These are phyloP conservation scores for Spermophilus dauricus DNA, from an alignment of 2,113 vertebrate genomes.

Conservation along the genomic window DNA sequence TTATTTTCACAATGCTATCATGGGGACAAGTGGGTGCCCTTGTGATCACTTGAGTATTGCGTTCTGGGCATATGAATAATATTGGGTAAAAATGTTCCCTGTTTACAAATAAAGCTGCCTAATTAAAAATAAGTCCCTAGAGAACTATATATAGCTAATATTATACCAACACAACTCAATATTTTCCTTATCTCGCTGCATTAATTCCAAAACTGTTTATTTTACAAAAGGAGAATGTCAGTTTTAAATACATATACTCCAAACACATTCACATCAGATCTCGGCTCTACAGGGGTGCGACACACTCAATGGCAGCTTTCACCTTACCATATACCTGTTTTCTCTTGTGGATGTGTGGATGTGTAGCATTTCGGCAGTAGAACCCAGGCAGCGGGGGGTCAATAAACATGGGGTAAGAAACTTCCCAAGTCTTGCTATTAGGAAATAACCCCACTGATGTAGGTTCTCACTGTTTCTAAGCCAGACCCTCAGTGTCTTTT, in stretches of 20 bases:
- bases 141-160: neutral
- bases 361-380: neutral
- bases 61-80: neutral
- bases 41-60: neutral
- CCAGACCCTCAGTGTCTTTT: too few relatives aligned
- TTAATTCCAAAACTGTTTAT: neutral
- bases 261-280: neutral
- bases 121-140: neutral
- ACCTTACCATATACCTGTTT: neutral
- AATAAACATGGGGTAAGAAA: neutral
- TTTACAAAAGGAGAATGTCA: neutral
- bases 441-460: neutral
- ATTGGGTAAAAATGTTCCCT: neutral
- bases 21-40: neutral
- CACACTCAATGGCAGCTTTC: neutral
- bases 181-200: neutral
- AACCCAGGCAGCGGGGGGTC: rapidly evolving
- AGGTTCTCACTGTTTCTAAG: neutral
- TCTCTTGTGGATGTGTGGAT: neutral
- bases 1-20: neutral
- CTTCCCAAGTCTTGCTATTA: neutral
- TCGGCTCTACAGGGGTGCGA: neutral
- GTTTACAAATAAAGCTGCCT: neutral
- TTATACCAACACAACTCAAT: neutral
- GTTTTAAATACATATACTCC: neutral